phyloP scores from a whole-genome alignment of 2,113 vertebrate genomes.

The Elachura formosa region DNA sequence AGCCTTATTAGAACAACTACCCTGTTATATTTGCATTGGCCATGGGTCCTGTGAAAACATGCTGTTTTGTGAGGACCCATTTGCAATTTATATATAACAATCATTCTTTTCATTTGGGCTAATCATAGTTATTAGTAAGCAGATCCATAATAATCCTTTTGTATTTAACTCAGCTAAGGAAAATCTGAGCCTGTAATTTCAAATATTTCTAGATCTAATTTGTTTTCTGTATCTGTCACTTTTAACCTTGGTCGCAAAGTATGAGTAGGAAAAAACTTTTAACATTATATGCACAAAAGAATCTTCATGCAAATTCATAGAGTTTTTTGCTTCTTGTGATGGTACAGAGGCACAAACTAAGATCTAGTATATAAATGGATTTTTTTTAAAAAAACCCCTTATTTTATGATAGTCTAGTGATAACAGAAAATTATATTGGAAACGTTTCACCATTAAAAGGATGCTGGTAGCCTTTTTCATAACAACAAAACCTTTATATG shows the following conservation, averaged over 20 bases:
- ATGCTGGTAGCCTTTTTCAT: background rate
- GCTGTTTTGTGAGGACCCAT: background rate
- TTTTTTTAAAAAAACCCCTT: background rate
- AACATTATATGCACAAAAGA: background rate
- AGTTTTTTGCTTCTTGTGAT: background rate
- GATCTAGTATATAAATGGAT: background rate
- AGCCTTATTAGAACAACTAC: background rate
- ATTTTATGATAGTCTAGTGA: background rate
- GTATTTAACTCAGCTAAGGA: background rate
- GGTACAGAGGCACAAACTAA: background rate
- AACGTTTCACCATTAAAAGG: background rate
- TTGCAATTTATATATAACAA: constrained; percentile 6
- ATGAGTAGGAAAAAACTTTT: background rate
- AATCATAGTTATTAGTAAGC: constrained; percentile 23
- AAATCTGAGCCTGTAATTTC: background rate
- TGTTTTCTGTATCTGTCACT: background rate
- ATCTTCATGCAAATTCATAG: background rate
- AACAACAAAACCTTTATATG: background rate
- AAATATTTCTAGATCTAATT: background rate
- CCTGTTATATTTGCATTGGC: background rate
- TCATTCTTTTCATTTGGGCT: background rate
- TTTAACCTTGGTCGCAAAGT: background rate
- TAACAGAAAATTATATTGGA: background rate
- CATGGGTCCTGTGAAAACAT: background rate
- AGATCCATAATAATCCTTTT: background rate